These are phyloP conservation scores for Lepidochitona cinerea DNA, from an alignment of 2,888 invertebrate species.

Conservation along the genomic window DNA sequence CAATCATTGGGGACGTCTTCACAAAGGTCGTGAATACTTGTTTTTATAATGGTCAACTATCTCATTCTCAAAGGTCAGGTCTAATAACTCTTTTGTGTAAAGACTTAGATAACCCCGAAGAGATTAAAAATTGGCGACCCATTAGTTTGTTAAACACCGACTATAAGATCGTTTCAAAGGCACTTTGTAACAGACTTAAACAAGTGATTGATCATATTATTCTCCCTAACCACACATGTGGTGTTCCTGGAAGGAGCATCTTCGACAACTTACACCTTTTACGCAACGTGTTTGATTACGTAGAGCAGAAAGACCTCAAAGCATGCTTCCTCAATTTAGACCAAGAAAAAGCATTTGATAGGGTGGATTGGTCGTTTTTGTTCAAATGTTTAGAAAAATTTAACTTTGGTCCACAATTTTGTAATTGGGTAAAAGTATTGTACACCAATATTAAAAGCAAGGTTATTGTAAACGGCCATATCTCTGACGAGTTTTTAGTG, in stretches of 20 bases:
- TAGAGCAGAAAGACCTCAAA: conserved; percentile 28
- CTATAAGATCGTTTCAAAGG: conserved; percentile 36
- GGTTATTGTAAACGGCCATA: too few relatives aligned
- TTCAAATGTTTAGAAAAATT: conserved; percentile 28
- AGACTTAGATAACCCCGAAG: conserved; percentile 20
- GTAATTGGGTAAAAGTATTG: conserved; percentile 34
- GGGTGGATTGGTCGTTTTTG: conserved; percentile 34
- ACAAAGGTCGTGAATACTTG: conserved; percentile 10
- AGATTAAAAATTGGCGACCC: conserved; percentile 36
- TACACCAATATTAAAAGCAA: too few relatives aligned
- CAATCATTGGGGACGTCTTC: conserved; percentile 16
- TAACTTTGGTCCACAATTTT: conserved; percentile 33
- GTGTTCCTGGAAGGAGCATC: conserved; percentile 32
- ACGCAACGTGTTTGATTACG: conserved; percentile 32
- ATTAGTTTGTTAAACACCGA: conserved; percentile 38
- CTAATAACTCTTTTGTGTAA: conserved; percentile 33
- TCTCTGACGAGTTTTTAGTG: too few relatives aligned
- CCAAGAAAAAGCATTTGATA: conserved; percentile 42
- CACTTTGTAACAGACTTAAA: conserved; percentile 26
- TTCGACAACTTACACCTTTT: conserved; percentile 36
- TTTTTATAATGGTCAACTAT: conserved; percentile 16
- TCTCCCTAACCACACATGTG: conserved; percentile 33
- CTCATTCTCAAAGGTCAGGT: conserved; percentile 14
- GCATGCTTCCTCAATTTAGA: conserved; percentile 33
- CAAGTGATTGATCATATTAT: conserved; percentile 25